Evolutionary conservation across 1,140 invertebrate species (phyloP), one percentile per base, ranked within the genome.

Genomic region (Thaumetopoea pityocampa): DNA sequence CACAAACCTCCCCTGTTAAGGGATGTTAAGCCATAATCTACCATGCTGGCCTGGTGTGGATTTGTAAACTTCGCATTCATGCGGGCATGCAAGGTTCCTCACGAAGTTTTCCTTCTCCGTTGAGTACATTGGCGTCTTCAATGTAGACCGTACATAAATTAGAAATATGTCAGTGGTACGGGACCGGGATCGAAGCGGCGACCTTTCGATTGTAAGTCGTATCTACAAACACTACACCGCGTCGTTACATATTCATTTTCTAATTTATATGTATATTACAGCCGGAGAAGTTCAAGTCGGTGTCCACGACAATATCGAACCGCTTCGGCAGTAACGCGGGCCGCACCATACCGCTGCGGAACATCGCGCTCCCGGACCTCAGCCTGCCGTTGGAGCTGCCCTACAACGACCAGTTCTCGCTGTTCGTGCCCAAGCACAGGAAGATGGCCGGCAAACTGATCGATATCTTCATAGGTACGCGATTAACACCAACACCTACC

Each of bases 391-490:
- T 92, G 83, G 79, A 89, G 38, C 76, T 94, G 27, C 86, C 85
- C 9, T 89, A 91, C 38, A 87, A 90, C 17, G 89, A 89, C 1
- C 87, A 90, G 52, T 94, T 94, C 68, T 93, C 92, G 0, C 80
- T 93, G 6, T 94, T 94, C 63, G 87, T 94, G 24, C 91, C 91
- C 0, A 86, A 87, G 22, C 93, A 94, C 79, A 87, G 91, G 3
- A 73, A 73, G 51, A 87, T 93, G 59, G 92, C 92, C 5, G 88
- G 82, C 0, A 86, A 87, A 5, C 87, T 94, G 2, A 92, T 93
- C 33, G 88, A 92, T 42, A 89, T 93, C 34, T 93, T 94, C 55
- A 84, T 92, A 79, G 86, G 90, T 89, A 67, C 59, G 61, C 20
- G 24, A 3, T 5, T 3, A 10, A 12, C n/a, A 30, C 18, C 14